Evolutionary conservation across 37 sponge, comb jelly and placozoan species (phyloP).

Genomic region (Agelas oroides): DNA sequence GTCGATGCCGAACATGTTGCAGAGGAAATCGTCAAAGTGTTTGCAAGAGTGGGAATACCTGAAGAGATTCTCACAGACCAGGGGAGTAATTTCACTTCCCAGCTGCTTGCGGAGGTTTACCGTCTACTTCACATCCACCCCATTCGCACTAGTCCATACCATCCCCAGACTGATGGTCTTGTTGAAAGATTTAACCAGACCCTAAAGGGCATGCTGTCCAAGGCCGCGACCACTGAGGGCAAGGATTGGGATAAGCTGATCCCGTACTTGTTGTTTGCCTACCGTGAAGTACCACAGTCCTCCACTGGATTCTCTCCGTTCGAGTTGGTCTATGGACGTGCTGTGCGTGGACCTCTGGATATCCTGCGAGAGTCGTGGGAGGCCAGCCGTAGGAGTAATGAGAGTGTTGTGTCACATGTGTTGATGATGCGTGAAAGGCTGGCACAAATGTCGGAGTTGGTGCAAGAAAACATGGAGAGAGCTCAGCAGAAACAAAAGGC

Average conservation of each 20-base stretch:
- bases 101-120: slow-evolving; percentile 45
- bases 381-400: not conserved
- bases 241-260: slow-evolving; percentile 47
- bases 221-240: not conserved
- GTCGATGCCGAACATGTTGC: slow-evolving; percentile 58
- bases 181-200: slow-evolving; percentile 60
- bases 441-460: slow-evolving; percentile 25
- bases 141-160: slow-evolving; percentile 59
- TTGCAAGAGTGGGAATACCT: slow-evolving; percentile 50
- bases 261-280: slow-evolving; percentile 56
- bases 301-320: slow-evolving; percentile 60
- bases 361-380: slow-evolving; percentile 55
- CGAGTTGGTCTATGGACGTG: slow-evolving; percentile 54
- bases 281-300: slow-evolving; percentile 48
- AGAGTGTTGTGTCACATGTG: slow-evolving; percentile 52
- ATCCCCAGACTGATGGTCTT: slow-evolving; percentile 68
- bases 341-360: slow-evolving; percentile 63
- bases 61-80: slow-evolving; percentile 65
- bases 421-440: slow-evolving; percentile 29
- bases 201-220: slow-evolving; percentile 48
- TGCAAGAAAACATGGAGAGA: slow-evolving; percentile 49
- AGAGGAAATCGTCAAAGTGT: slow-evolving; percentile 40
- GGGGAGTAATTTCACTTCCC: slow-evolving; percentile 49
- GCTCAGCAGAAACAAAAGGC: slow-evolving; percentile 12
- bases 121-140: slow-evolving; percentile 29